These are phyloP conservation scores for Tenthredo amoena DNA, from an alignment of 2,888 invertebrate species.

Conservation along the genomic window DNA sequence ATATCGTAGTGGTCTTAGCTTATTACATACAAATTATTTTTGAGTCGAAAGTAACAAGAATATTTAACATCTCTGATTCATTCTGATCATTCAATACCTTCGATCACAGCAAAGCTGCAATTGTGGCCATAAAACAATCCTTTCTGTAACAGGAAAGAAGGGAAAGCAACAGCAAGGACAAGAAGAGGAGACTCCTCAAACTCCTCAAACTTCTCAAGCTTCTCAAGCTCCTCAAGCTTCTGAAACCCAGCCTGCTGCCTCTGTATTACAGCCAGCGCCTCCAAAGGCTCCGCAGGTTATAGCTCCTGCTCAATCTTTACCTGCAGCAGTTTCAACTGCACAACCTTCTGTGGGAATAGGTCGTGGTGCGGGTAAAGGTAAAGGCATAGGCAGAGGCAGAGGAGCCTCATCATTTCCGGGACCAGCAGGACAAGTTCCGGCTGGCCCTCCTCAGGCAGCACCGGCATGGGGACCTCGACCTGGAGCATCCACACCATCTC, in stretches of 20 bases:
- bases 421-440: neutral
- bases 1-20: too few species aligned
- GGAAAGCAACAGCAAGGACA: conserved; percentile 16
- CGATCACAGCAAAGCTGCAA: neutral
- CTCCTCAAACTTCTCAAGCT: conserved; percentile 19
- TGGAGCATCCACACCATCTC: neutral
- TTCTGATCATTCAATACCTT: neutral
- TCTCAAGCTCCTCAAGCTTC: neutral
- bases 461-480: neutral
- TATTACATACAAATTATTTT: neutral
- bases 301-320: conserved; percentile 27
- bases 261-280: neutral
- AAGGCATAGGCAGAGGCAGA: neutral
- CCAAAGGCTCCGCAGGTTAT: neutral
- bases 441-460: neutral
- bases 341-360: neutral
- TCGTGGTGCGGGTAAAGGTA: neutral
- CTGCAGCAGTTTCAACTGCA: neutral
- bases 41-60: neutral
- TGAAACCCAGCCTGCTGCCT: neutral
- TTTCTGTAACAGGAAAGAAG: conserved; percentile 25
- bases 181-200: neutral
- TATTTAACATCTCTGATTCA: neutral
- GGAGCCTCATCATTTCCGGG: neutral
- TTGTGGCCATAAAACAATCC: neutral